These are phyloP conservation scores for Dasyprocta punctata DNA, from an alignment of 2,113 vertebrate species.

Conservation along the genomic window DNA sequence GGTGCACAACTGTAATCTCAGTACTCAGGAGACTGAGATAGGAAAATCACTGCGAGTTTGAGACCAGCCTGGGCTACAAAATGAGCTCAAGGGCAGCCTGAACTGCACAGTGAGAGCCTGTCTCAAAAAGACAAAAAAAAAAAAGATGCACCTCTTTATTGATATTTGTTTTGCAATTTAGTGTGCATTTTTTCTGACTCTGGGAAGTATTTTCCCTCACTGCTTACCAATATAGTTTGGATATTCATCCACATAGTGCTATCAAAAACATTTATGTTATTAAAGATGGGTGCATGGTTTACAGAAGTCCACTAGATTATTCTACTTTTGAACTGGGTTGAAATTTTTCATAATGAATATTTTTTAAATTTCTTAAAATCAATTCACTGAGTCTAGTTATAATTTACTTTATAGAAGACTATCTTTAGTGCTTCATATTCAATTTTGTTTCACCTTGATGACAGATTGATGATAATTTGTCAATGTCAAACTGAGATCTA, in stretches of 20 bases:
- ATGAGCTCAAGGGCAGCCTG: no score
- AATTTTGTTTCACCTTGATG: neutral
- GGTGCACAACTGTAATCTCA: no score
- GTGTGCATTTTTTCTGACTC: neutral
- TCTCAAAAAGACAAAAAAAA: no score
- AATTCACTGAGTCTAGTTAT: neutral
- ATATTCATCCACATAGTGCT: neutral
- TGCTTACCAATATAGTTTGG: neutral
- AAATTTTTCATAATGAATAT: slow-evolving; percentile 31
- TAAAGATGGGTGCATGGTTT: neutral
- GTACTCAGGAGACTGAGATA: no score
- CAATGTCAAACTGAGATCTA: neutral
- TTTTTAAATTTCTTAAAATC: neutral
- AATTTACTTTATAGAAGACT: neutral
- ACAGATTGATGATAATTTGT: neutral
- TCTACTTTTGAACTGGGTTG: neutral
- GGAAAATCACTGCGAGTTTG: no score
- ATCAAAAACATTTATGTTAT: slow-evolving; percentile 14
- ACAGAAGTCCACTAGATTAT: neutral
- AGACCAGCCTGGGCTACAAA: no score
- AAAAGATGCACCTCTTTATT: neutral
- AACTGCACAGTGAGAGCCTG: no score
- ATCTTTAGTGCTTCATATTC: neutral
- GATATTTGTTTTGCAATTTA: neutral
- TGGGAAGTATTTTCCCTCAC: neutral